Percentiles rank a stretch among this genome's conserved stretches.
Evolutionary conservation across 2,888 invertebrate species (phyloP).

Genomic region (Epirrhoe tristata): DNA sequence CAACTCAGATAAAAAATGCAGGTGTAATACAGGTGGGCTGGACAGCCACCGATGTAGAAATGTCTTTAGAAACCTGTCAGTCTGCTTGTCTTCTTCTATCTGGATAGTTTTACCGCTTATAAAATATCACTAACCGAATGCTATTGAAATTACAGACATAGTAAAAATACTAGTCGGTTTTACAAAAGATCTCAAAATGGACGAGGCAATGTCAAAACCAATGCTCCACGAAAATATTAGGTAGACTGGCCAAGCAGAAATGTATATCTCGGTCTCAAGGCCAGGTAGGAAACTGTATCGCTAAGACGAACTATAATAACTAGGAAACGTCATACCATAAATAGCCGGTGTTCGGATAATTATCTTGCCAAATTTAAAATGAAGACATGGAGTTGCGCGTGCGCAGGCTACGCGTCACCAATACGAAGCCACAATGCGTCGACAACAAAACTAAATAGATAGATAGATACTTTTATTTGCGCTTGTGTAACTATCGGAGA

Average conservation of each 20-base stretch:
- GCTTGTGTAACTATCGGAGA: constrained; percentile 47
- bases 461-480: constrained; percentile 62
- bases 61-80: constrained; percentile 12
- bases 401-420: constrained; percentile 64
- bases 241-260: constrained; percentile 31
- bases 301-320: constrained; percentile 56
- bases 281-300: constrained; percentile 18
- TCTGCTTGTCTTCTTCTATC: background rate
- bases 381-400: constrained; percentile 58
- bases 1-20: constrained; percentile 22
- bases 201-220: constrained; percentile 71
- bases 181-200: constrained; percentile 62
- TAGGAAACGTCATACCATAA: constrained; percentile 71
- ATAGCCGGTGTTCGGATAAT: constrained; percentile 72
- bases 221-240: constrained; percentile 55
- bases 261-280: constrained; percentile 36
- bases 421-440: constrained; percentile 68
- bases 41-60: constrained; percentile 17
- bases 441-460: constrained; percentile 62
- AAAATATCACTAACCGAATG: background rate
- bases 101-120: background rate
- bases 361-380: constrained; percentile 76
- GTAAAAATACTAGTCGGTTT: constrained; percentile 45
- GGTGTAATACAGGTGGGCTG: constrained; percentile 25
- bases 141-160: constrained; percentile 9